Evolutionary conservation across 2,888 invertebrate species (phyloP).

Genomic region (Pterostichus niger): DNA sequence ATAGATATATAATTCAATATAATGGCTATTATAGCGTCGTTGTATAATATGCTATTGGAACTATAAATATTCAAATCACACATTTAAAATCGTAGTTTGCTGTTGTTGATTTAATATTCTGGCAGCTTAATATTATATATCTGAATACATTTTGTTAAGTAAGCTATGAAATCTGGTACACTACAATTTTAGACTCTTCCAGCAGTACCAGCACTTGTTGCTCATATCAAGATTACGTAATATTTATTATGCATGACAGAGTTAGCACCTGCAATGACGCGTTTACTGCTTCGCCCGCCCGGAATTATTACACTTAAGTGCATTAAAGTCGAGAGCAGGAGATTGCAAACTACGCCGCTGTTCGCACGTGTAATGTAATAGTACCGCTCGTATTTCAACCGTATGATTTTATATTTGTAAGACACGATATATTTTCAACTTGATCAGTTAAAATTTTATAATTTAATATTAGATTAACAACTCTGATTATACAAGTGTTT

Average conservation of each 20-base stretch:
- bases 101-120: background rate
- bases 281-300: constrained; percentile 36
- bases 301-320: constrained; percentile 59
- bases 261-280: constrained; percentile 64
- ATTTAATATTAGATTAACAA: too few species aligned
- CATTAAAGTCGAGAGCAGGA: constrained; percentile 42
- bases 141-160: background rate
- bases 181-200: background rate
- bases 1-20: too few species aligned
- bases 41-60: too few species aligned
- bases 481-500: too few species aligned
- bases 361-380: constrained; percentile 25
- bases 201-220: constrained; percentile 54
- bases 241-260: constrained; percentile 65
- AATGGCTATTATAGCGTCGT: too few species aligned
- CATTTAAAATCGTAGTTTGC: too few species aligned
- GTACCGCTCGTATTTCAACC: background rate
- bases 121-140: background rate
- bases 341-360: constrained; percentile 21
- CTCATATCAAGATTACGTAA: constrained; percentile 58
- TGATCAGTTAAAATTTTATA: too few species aligned
- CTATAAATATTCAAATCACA: too few species aligned
- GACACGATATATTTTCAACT: too few species aligned
- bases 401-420: background rate
- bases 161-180: constrained; percentile 6